Evolutionary conservation across 30 jellyfish, hydroid and myxozoan species (phyloP).

Genomic region (Pelagia noctiluca): DNA sequence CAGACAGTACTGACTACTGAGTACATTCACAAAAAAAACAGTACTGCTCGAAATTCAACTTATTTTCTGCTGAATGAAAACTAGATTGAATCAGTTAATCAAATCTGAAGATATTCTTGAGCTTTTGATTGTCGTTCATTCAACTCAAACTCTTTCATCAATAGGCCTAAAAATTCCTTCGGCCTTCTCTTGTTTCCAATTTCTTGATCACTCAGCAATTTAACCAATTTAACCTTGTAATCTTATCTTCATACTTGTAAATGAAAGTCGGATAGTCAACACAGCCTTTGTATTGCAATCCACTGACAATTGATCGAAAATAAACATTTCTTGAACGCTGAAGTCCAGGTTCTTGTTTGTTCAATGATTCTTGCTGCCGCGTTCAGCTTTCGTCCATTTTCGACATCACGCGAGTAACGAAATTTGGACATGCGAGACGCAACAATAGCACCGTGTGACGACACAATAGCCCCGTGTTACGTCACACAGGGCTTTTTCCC

Average conservation of each 20-base stretch:
- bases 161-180: neutral
- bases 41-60: neutral
- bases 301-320: no score
- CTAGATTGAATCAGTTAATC: neutral
- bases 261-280: neutral
- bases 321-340: no score
- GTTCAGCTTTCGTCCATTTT: no score
- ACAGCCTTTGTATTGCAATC: no score
- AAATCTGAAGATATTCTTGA: neutral
- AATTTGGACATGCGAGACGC: no score
- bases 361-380: no score
- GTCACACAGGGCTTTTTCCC: slow-evolving; percentile 2
- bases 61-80: slow-evolving; percentile 2
- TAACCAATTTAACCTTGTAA: neutral
- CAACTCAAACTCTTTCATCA: slow-evolving; percentile 4
- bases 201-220: neutral
- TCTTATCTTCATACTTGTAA: neutral
- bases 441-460: no score
- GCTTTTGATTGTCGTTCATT: neutral
- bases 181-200: slow-evolving; percentile 2
- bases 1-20: no score
- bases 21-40: no score
- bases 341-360: no score
- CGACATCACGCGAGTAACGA: no score
- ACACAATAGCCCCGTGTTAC: neutral